A percentile compares a stretch with the other conserved stretches of the same genome.
Conservation (phyloP, 2,113 vertebrate species). For the Machaerirhynchus nigripectus region DNA sequence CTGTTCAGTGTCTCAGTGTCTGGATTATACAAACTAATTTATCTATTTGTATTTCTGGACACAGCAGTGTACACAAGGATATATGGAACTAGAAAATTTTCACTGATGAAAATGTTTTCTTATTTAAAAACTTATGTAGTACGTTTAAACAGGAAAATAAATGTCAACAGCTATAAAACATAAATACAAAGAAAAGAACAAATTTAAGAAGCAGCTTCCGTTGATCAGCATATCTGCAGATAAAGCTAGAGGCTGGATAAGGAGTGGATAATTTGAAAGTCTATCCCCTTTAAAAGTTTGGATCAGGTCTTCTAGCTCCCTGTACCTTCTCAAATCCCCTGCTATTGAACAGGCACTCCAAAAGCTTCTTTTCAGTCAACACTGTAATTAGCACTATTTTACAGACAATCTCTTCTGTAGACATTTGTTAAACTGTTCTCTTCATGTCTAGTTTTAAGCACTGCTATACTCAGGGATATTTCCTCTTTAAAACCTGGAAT, state of each 20-base stretch:
- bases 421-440: background rate
- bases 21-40: background rate
- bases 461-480: background rate
- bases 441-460: background rate
- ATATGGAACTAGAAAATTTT: background rate
- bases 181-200: background rate
- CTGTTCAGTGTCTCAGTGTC: background rate
- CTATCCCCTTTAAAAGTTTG: background rate
- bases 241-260: background rate
- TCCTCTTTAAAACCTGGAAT: background rate
- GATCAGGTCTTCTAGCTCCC: background rate
- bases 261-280: background rate
- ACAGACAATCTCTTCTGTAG: background rate
- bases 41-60: background rate
- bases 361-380: background rate
- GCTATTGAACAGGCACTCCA: background rate
- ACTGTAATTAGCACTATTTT: background rate
- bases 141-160: background rate
- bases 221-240: background rate
- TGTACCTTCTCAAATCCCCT: background rate
- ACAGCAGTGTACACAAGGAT: background rate
- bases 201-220: background rate
- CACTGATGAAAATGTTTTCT: background rate
- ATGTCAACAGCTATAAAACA: background rate
- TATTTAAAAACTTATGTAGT: background rate